A percentile compares a stretch with the other conserved stretches of the same genome.
phyloP scores from a whole-genome alignment of 2,113 vertebrate species.

The Alethe castanea region DNA sequence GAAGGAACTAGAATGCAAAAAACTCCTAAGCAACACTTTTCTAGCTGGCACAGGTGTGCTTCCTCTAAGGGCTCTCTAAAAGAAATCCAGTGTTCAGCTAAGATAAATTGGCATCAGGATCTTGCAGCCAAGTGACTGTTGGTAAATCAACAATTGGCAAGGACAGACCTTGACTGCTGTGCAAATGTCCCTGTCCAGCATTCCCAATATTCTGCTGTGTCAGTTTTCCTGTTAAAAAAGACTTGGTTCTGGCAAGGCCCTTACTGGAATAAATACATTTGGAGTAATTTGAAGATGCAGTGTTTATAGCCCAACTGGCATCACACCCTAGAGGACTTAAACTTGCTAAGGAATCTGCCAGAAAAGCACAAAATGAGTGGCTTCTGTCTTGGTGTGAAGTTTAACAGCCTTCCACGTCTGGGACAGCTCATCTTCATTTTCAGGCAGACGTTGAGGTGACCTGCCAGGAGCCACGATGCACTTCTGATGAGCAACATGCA shows the following conservation, averaged over 20 bases:
- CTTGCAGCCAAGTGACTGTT: not conserved
- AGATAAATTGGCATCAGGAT: not conserved
- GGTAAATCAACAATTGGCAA: not conserved
- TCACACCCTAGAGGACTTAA: not conserved
- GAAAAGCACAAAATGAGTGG: not conserved
- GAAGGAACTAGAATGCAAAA: not conserved
- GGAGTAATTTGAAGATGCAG: constrained; percentile 30
- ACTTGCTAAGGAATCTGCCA: constrained; percentile 2
- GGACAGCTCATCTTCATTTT: constrained; percentile 26
- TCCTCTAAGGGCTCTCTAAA: not conserved
- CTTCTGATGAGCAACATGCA: constrained; percentile 16
- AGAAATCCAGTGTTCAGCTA: not conserved
- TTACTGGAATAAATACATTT: constrained; percentile 45
- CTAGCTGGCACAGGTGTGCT: not conserved
- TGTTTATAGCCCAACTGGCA: constrained; percentile 23
- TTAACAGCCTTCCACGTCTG: not conserved
- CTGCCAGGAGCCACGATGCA: not conserved
- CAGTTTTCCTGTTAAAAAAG: not conserved
- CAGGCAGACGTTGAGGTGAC: constrained; percentile 5
- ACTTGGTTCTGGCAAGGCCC: not conserved
- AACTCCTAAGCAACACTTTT: not conserved
- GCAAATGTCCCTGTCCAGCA: not conserved
- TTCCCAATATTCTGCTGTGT: not conserved
- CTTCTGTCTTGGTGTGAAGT: not conserved
- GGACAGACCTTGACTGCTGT: not conserved